Base-by-base conservation (phyloP, 2,113 vertebrate genomes). In the Panurus biarmicus region DNA sequence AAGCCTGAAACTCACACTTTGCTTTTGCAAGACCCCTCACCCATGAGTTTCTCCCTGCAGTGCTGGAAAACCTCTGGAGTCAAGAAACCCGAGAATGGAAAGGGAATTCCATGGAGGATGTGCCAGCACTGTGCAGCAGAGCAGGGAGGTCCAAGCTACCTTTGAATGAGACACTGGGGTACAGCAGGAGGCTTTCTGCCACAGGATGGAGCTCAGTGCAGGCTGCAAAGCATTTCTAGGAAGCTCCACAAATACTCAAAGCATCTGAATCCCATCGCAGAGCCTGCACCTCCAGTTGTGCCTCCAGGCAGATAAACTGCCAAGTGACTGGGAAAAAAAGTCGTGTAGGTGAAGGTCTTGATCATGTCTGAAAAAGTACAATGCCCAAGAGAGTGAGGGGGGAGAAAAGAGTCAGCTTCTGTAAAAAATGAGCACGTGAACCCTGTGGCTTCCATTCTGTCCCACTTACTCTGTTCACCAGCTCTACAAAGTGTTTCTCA, bases 131-230 rank as follows among this genome's bases (percentile, higher is more conserved):
- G 1, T 24, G 62, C 22, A 57, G 79, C 45, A 47, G 29, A 72
- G n/a, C 66, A 69, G 42, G 44, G n/a, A 40, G 38, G 40, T 44
- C 74, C 66, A 18, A 29, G 38, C 14, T 20, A 16, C 56, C 86
- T 60, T 5, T 42, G 38, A 64, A 33, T 0, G n/a, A 89, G 73
- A 60, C 15, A 67, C 14, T 44, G 5, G 60, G 85, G 51, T 40
- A 90, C 33, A 67, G 56, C 58, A 90, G 92, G 85, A 93, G 79
- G 16, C 56, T 86, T 92, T 88, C 92, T 94, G 92, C 94, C 90
- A 95, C 96, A 96, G 95, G 83, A 96, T 95, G 94, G 92, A 96
- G 94, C 94, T 96, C 94, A 92, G 96, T 35, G 92, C 82, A 88
- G 96, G 82, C 94, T 91, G 90, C 90, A 95, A 73, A 93, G 69